Percentiles rank a stretch among this genome's conserved stretches.
These are phyloP conservation scores for Tretioscincus oriximinensis DNA, from an alignment of 2,113 vertebrate genomes.

Conservation along the genomic window DNA sequence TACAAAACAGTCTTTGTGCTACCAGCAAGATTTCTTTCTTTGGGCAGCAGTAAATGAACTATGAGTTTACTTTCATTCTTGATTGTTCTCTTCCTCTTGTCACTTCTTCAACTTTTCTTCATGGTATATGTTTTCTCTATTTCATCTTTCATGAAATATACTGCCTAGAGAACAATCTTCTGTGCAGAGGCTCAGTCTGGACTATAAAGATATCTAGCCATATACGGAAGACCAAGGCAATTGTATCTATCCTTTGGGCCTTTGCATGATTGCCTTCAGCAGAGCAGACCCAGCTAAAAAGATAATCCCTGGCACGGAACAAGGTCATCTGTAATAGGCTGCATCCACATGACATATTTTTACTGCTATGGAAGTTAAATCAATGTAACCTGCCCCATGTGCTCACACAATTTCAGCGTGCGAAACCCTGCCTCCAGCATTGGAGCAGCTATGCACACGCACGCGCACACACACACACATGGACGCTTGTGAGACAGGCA, in stretches of 20 bases:
- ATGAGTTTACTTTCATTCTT: slow-evolving; percentile 44
- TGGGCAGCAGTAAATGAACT: slow-evolving; percentile 56
- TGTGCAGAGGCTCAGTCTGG: background rate
- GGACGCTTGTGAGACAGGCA: too few species aligned
- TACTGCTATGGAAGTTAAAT: too few species aligned
- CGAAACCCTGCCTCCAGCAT: too few species aligned
- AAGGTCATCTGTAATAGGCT: too few species aligned
- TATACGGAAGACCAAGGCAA: background rate
- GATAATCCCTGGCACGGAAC: too few species aligned
- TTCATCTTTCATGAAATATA: background rate
- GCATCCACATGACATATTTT: too few species aligned
- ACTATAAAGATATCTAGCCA: background rate
- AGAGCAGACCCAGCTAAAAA: too few species aligned
- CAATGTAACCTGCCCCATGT: too few species aligned
- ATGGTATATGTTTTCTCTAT: background rate
- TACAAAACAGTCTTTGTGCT: slow-evolving; percentile 51
- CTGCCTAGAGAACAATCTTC: background rate
- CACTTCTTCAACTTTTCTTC: slow-evolving; percentile 23
- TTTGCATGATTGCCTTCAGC: too few species aligned
- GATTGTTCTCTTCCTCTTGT: slow-evolving; percentile 35
- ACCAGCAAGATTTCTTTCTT: slow-evolving; percentile 52
- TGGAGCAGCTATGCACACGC: too few species aligned
- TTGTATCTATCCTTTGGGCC: background rate
- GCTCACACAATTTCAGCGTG: too few species aligned
- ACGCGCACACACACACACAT: too few species aligned